Conservation (phyloP, 1,140 invertebrate species). For the Leptinotarsa lineolata region DNA sequence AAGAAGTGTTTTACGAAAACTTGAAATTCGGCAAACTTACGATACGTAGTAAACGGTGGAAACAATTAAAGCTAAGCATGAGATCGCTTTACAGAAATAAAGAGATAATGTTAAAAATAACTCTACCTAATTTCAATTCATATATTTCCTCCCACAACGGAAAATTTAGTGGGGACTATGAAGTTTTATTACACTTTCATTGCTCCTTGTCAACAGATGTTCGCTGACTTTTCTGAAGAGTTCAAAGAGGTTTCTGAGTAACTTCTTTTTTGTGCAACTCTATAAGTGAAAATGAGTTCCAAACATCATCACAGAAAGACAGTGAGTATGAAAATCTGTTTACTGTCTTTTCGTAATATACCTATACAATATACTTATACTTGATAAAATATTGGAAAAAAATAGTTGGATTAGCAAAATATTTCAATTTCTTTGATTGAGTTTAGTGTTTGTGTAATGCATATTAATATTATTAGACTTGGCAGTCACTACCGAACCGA, state of each 20-base stretch:
- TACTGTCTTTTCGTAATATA: no score
- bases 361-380: no score
- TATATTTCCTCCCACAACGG: slow-evolving; percentile 22
- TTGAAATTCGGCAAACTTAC: background rate
- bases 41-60: background rate
- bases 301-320: background rate
- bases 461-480: no score
- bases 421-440: no score
- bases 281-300: background rate
- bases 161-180: slow-evolving; percentile 23
- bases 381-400: no score
- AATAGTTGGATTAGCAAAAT: no score
- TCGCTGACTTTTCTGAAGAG: background rate
- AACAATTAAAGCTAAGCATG: slow-evolving; percentile 6
- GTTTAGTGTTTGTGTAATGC: no score
- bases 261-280: background rate
- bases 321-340: background rate
- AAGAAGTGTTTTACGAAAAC: background rate
- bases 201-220: slow-evolving; percentile 20
- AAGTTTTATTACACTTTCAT: slow-evolving; percentile 15
- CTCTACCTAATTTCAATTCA: slow-evolving; percentile 18
- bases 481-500: no score
- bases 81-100: slow-evolving; percentile 14
- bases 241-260: background rate
- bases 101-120: slow-evolving; percentile 24